Evolutionary conservation across 2,888 invertebrate genomes (phyloP).

Genomic region (Meloe dianella): DNA sequence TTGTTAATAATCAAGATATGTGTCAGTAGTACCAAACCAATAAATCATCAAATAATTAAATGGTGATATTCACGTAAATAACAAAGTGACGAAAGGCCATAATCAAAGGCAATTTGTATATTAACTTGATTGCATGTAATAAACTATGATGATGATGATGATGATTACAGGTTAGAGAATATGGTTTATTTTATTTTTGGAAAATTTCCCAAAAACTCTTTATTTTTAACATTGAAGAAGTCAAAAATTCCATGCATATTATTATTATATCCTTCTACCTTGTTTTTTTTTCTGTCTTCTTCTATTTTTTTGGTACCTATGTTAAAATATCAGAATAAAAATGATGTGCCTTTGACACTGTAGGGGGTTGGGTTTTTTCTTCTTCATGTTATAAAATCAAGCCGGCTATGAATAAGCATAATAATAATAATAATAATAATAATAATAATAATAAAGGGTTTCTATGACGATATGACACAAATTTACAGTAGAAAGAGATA

Average conservation of each 20-base stretch:
- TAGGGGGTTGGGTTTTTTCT: not conserved
- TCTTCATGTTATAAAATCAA: not conserved
- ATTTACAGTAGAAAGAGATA: not conserved
- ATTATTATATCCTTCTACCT: not conserved
- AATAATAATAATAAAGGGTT: no score
- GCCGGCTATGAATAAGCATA: not conserved
- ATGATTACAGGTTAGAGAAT: not conserved
- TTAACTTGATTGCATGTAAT: slow-evolving; percentile 43
- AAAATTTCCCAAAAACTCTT: not conserved
- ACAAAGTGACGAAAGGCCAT: slow-evolving; percentile 35
- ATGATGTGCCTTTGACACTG: not conserved
- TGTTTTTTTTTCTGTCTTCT: not conserved
- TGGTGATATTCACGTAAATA: no score
- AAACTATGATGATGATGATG: slow-evolving; percentile 22
- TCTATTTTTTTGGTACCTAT: not conserved
- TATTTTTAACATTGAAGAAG: no score
- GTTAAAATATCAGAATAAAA: slow-evolving; percentile 2
- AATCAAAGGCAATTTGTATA: slow-evolving; percentile 45
- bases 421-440: no score
- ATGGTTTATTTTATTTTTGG: no score
- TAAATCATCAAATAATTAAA: slow-evolving; percentile 9
- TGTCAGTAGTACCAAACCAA: slow-evolving; percentile 1
- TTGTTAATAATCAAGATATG: no score
- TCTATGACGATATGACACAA: no score
- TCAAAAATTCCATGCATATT: not conserved